Conservation (phyloP, 2,888 invertebrate species). For the Blastobasis adustella region DNA sequence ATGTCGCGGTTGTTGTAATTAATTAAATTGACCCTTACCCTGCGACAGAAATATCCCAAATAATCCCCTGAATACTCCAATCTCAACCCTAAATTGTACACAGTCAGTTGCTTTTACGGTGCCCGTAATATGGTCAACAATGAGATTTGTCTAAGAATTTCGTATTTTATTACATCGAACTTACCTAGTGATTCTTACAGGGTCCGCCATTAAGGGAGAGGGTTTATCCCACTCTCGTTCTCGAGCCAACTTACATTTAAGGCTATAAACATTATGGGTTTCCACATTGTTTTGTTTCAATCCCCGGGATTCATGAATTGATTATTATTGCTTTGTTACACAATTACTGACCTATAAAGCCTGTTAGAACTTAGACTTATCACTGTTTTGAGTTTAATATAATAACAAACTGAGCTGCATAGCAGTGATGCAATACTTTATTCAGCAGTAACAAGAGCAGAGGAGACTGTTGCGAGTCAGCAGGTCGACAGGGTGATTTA, state of each 20-base stretch:
- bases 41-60: slow-evolving; percentile 34
- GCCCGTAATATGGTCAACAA: slow-evolving; percentile 17
- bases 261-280: slow-evolving; percentile 22
- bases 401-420: too few relatives aligned
- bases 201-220: slow-evolving; percentile 40
- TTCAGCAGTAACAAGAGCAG: slow-evolving; percentile 16
- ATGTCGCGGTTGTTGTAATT: slow-evolving; percentile 57
- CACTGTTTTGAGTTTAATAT: too few relatives aligned
- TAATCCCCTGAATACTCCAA: slow-evolving; percentile 23
- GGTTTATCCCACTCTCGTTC: slow-evolving; percentile 35
- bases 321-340: too few relatives aligned
- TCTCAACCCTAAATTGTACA: slow-evolving; percentile 32
- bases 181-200: slow-evolving; percentile 49
- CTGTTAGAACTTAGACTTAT: too few relatives aligned
- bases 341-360: too few relatives aligned
- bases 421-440: too few relatives aligned
- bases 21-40: slow-evolving; percentile 62
- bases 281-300: slow-evolving; percentile 11
- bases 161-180: slow-evolving; percentile 48
- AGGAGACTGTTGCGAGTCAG: slow-evolving; percentile 24
- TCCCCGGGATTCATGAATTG: too few relatives aligned
- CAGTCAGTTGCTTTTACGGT: slow-evolving; percentile 28
- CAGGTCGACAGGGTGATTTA: slow-evolving; percentile 34
- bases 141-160: slow-evolving; percentile 43
- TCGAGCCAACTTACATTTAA: slow-evolving; percentile 38